Evolutionary conservation across 2,113 vertebrate species (phyloP).

Genomic region (Bubalus kerabau): DNA sequence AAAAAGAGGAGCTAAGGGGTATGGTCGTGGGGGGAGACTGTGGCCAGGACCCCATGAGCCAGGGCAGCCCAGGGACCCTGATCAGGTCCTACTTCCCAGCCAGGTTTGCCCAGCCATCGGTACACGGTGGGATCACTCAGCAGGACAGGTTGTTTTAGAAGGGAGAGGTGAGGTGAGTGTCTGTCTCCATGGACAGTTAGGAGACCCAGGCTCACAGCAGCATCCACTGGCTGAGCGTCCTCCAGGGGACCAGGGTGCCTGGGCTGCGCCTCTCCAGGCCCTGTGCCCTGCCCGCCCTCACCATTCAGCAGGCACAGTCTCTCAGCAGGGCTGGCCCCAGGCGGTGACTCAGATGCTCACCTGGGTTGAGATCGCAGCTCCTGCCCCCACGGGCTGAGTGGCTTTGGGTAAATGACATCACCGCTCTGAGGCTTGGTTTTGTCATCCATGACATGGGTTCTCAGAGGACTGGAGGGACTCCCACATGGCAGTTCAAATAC

Average conservation of each 20-base stretch:
- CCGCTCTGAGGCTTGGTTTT: background rate
- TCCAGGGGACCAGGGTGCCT: background rate
- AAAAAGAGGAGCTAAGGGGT: background rate
- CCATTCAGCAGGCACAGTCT: background rate
- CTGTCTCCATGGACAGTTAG: background rate
- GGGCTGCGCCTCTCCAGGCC: background rate
- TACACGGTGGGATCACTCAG: background rate
- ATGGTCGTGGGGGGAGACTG: background rate
- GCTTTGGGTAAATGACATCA: background rate
- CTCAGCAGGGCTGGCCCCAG: background rate
- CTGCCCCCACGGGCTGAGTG: background rate
- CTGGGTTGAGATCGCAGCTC: background rate
- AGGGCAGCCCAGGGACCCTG: background rate
- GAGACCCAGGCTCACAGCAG: background rate
- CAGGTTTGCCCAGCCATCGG: background rate
- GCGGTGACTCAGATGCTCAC: background rate
- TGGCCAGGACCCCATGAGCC: background rate
- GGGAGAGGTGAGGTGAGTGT: background rate
- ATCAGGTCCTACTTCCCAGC: background rate
- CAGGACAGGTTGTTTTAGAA: background rate
- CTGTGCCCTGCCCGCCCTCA: background rate
- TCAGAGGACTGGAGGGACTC: background rate
- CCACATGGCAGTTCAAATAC: background rate
- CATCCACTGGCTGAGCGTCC: background rate
- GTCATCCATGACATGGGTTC: background rate